Evolutionary conservation across 2,888 invertebrate species (phyloP), one percentile per base, ranked within the genome.

Genomic region (Pyrrhia umbra): DNA sequence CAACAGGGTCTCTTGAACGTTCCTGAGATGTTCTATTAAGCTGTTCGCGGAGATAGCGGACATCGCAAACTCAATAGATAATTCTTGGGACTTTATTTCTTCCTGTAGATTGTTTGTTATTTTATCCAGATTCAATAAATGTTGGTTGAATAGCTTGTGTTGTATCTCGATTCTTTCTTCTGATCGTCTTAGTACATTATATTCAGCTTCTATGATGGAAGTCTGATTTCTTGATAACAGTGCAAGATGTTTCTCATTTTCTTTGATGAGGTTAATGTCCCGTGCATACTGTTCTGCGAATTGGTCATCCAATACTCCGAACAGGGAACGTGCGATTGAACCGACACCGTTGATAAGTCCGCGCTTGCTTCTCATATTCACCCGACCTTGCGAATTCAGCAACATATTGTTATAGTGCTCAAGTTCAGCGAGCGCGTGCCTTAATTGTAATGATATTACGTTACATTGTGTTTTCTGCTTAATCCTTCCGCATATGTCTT

Each of bases 181-280:
- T 0, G 49, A 51, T 40, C 73, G 37, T 18, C 60, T 61, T 2
- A 77, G 42, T 10, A 77, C 0, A 39, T 74, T 74, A 30, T 66
- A 50, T 40, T 78, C 68, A 0, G 73, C 67, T 62, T 78, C 77
- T 15, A 71, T 43, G 0, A 76, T 10, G 1, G 73, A 75, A 5
- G 77, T 77, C 23, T 77, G 77, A 47, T 78, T 78, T 37, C 60
- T 70, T 37, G 51, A 63, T n/a, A 77, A 42, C 9, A 8, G 6
- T 8, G 42, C 46, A n/a, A 76, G 18, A 21, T 76, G 66, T n/a
- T n/a, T 51, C 51, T 76, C 40, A 37, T 74, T 74, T 10, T 23
- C 16, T 6, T 37, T 46, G n/a, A 52, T 25, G 1, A 40, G 40
- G 2, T 52, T 18, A 13, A 52, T 52, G 18, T 52, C 51, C 2